Base-by-base conservation (phyloP, 2,113 vertebrate species). In the Amphilophus citrinellus region DNA sequence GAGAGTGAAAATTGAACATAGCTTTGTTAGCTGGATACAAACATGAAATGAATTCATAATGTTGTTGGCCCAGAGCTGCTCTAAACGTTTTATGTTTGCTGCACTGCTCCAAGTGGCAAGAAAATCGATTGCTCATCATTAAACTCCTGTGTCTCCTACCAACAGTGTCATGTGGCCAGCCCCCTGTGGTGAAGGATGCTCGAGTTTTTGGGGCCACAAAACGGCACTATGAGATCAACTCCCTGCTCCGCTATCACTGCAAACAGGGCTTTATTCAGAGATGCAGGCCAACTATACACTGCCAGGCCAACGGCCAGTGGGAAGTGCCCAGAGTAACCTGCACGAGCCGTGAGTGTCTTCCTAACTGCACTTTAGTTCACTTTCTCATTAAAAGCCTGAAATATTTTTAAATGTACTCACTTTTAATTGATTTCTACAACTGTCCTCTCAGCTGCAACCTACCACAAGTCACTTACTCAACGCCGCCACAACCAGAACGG, bases 201-300 rank as follows among this genome's bases (percentile, higher is more conserved):
- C 96, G 96, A 22, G 96, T 97, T 57, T 99, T 98, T 75, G 98
- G 98, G 57, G 96, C 96, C 88, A 95, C 95, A 94, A 98, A 97
- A 87, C 92, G 96, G 53, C 98, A 96, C 56, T 99, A 99, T 37
- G 98, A 99, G 96, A 97, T 99, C 94, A 97, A 97, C 94, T 95
- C 97, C 1, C 93, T 99, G 89, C 96, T 98, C 78, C 97, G 98
- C 89, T 99, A 99, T 71, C 98, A 98, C 93, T 99, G 98, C 90
- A 97, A 97, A 76, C 96, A 96, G 15, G 98, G 98, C 76, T 99
- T 98, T 92, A 97, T 99, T 95, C 98, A 99, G 88, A 97, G 97
- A 82, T 96, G 98, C 84, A 86, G 96, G 84, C 98, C 98, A 61
- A 98, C 96, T 30, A 97, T 99, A 60, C 97, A 96, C 30, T 99